Base-by-base conservation (phyloP, 2,113 vertebrate species). In the Carlito syrichta region DNA sequence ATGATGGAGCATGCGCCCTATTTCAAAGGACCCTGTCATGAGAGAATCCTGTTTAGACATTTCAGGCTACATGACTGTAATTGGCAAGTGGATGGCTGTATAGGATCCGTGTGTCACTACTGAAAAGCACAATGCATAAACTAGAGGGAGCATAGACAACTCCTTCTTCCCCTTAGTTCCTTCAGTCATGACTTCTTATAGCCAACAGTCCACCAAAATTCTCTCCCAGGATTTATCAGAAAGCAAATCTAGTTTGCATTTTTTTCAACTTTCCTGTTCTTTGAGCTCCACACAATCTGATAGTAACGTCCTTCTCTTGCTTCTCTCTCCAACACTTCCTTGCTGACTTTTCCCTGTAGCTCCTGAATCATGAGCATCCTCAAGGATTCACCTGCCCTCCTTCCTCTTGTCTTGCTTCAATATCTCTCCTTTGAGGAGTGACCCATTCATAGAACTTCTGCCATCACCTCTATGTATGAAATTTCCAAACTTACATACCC, bases 1-100 rank as follows among this genome's bases (percentile, higher is more conserved):
- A 35, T 9, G 3, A n/a, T 4, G 32, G n/a, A 40, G 5, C 22
- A 4, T 1, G 4, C 6, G 45, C 32, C 77, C 62, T 56, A 0
- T 8, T 68, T 83, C 35, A 35, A 50, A 27, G 43, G 16, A 73
- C 16, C 50, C 79, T 35, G 23, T 74, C 60, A 43, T 30, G 50
- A 81, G 4, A 56, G 76, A 43, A 25, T 27, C 73, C 20, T 45
- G 22, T 48, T 63, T 23, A 77, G 66, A 86, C 32, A 38, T 5
- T 82, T 38, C n/a, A 19, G n/a, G 35, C 10, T 10, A 22, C 2
- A 30, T n/a, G 27, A 23, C 69, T 43, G 30, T 52, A 3, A 16
- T 0, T 22, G 43, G 45, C 11, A 11, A 76, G 32, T 0, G 20
- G 20, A 50, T 20, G 8, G 20, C 81, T 58, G 1, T 58, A 35